Evolutionary conservation across 2,797 vertebrate genomes (phyloP).

Genomic region (Emydoidea blandingii): DNA sequence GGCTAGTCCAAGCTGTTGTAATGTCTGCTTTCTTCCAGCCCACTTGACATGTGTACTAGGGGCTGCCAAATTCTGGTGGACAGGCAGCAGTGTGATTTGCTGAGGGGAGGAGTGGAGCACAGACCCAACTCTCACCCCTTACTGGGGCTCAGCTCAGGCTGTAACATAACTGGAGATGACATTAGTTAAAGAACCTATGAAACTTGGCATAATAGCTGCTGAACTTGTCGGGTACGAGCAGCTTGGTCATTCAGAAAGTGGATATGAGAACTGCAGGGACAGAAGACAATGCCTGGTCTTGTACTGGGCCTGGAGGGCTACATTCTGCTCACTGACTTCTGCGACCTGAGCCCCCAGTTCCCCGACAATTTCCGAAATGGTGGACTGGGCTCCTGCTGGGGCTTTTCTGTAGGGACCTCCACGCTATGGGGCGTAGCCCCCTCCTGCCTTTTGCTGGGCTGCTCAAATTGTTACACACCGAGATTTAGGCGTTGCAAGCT

Average conservation of each 20-base stretch:
- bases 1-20: neutral
- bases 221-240: neutral
- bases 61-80: neutral
- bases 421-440: neutral
- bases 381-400: neutral
- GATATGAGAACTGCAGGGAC: neutral
- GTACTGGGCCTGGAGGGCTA: rapidly evolving
- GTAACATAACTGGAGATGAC: neutral
- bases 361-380: neutral
- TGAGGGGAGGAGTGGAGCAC: neutral
- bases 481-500: neutral
- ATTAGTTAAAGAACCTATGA: neutral
- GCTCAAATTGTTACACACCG: neutral
- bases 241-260: neutral
- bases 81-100: neutral
- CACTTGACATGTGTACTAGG: neutral
- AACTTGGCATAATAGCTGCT: neutral
- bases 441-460: neutral
- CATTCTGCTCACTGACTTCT: neutral
- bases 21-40: neutral
- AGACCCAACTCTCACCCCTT: neutral
- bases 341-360: neutral
- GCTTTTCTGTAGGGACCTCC: neutral
- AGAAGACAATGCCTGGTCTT: neutral
- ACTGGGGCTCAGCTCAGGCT: neutral